Evolutionary conservation across 2,888 invertebrate genomes (phyloP).

Genomic region (Agrochola litura): DNA sequence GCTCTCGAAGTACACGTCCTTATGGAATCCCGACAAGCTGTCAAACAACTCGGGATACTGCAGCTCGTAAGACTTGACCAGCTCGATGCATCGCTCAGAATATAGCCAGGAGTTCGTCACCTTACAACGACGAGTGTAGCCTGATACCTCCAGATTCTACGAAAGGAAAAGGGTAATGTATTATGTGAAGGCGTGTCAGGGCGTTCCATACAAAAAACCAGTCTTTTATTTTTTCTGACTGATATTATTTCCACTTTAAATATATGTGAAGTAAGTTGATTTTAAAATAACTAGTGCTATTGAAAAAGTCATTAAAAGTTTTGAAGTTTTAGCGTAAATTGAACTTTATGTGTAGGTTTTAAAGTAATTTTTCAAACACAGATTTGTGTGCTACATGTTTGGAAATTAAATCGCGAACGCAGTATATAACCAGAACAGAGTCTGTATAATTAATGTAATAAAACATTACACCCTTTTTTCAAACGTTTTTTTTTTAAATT

Average conservation of each 20-base stretch:
- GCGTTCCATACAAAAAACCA: not conserved
- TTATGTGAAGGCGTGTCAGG: not conserved
- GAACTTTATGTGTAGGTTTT: not conserved
- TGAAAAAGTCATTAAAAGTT: no score
- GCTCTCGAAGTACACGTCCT: constrained; percentile 91
- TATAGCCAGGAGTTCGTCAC: constrained; percentile 94
- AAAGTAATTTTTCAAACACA: not conserved
- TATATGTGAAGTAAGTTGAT: not conserved
- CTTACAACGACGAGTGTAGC: constrained; percentile 93
- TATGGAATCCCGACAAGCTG: constrained; percentile 84
- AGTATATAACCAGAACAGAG: not conserved
- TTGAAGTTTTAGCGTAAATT: not conserved
- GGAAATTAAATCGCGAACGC: not conserved
- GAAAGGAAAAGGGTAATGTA: not conserved
- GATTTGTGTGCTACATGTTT: not conserved
- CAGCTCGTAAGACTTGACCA: constrained; percentile 93
- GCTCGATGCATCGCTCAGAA: constrained; percentile 93
- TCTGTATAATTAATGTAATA: not conserved
- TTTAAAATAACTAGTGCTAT: not conserved
- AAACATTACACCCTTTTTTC: not conserved
- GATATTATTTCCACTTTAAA: not conserved
- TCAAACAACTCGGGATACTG: constrained; percentile 94
- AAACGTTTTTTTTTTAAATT: no score
- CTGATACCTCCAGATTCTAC: constrained; percentile 93
- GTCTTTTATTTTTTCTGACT: not conserved